Percentiles rank a stretch among this genome's conserved stretches.
Conservation (phyloP, 2,797 vertebrate species). For the Numenius phaeopus region DNA sequence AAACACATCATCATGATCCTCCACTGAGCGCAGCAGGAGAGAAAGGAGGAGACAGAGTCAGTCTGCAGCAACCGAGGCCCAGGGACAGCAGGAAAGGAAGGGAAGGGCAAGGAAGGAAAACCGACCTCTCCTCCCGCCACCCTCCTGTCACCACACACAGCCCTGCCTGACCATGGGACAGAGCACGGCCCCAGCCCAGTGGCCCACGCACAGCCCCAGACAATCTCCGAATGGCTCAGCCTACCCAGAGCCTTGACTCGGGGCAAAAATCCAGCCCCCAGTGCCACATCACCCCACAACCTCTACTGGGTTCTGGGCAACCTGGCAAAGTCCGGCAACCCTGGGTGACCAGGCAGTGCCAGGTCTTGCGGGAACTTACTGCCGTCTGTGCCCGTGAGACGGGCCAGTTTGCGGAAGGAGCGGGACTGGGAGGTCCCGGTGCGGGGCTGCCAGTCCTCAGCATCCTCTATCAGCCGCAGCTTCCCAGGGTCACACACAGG, state of each 20-base stretch:
- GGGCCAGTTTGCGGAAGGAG: constrained; percentile 94
- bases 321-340: fast-evolving
- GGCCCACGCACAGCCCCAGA: fast-evolving
- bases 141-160: not conserved
- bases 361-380: constrained; percentile 84
- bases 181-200: fast-evolving
- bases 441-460: constrained; percentile 93
- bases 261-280: not conserved
- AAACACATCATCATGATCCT: constrained; percentile 95
- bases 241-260: too few species aligned
- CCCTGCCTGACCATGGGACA: fast-evolving
- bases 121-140: fast-evolving
- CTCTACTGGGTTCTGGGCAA: fast-evolving
- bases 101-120: not conserved
- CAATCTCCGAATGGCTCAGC: not conserved
- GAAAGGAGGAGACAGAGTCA: constrained; percentile 41
- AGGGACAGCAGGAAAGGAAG: not conserved
- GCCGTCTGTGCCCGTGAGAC: constrained; percentile 94
- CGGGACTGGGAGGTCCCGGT: constrained; percentile 94
- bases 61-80: not conserved
- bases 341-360: fast-evolving
- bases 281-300: not conserved
- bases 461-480: constrained; percentile 92
- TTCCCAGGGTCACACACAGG: constrained; percentile 90
- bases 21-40: constrained; percentile 86